These are phyloP conservation scores for Macrostomum cliftonense DNA, from an alignment of 2,888 invertebrate species.

Conservation along the genomic window DNA sequence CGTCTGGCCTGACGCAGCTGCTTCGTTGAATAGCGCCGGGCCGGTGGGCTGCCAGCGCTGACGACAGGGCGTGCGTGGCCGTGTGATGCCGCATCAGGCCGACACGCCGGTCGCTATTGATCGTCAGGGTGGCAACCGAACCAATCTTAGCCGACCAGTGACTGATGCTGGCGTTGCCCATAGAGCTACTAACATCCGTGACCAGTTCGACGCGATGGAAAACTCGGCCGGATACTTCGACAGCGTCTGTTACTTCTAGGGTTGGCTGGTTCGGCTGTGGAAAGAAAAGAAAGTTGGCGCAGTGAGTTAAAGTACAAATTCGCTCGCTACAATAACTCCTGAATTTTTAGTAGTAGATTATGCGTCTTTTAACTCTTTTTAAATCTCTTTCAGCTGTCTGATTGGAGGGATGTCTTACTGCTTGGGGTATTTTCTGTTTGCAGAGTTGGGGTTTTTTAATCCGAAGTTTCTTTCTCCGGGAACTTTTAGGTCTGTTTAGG, in stretches of 20 bases:
- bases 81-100: constrained; percentile 91
- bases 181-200: not conserved
- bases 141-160: not conserved
- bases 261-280: constrained; percentile 14
- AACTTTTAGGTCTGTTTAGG: too few species aligned
- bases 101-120: constrained; percentile 47
- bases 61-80: constrained; percentile 82
- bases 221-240: not conserved
- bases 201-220: not conserved
- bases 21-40: constrained; percentile 68
- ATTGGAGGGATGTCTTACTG: too few species aligned
- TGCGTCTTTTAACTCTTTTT: too few species aligned
- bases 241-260: constrained; percentile 1
- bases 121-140: not conserved
- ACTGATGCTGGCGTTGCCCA: constrained; percentile 20
- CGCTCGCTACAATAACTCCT: too few species aligned
- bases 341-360: too few species aligned
- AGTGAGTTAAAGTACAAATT: too few species aligned
- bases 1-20: constrained; percentile 77
- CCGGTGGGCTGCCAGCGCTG: constrained; percentile 60
- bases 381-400: too few species aligned
- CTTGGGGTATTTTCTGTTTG: too few species aligned
- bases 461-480: too few species aligned
- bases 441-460: too few species aligned
- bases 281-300: too few species aligned